These are phyloP conservation scores for Tapirus indicus DNA, from an alignment of 2,797 vertebrate genomes.

Conservation along the genomic window DNA sequence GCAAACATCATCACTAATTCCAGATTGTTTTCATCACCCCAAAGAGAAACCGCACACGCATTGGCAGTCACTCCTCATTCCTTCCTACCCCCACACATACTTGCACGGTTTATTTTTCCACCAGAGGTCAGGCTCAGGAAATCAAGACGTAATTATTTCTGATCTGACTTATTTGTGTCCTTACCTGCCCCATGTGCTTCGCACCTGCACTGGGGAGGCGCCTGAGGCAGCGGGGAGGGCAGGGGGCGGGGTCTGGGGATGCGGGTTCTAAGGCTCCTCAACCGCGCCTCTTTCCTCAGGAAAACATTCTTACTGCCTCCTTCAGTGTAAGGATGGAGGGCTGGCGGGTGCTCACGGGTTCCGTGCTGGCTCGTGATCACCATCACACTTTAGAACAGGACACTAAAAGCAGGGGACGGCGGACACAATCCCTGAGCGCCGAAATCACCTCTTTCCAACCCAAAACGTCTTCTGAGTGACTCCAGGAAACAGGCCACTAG, in stretches of 20 bases:
- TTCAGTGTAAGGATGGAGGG: rapidly evolving
- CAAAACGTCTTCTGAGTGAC: not conserved
- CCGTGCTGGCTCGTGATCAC: not conserved
- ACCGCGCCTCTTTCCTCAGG: too few relatives aligned
- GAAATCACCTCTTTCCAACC: not conserved
- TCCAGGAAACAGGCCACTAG: not conserved
- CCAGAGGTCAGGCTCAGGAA: not conserved
- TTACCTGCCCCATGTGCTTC: not conserved
- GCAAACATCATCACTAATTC: too few relatives aligned
- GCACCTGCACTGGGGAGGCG: rapidly evolving
- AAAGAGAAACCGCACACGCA: not conserved
- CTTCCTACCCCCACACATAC: not conserved
- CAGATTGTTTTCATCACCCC: too few relatives aligned
- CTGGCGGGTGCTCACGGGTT: not conserved
- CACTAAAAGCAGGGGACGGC: too few relatives aligned
- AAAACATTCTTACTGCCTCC: not conserved
- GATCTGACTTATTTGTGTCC: not conserved
- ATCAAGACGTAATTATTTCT: not conserved
- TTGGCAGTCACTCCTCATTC: not conserved
- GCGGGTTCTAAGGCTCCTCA: not conserved
- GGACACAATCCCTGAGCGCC: not conserved
- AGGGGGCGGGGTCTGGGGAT: not conserved
- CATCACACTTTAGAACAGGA: not conserved
- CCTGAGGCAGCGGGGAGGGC: not conserved
- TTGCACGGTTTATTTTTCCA: not conserved